phyloP scores from a whole-genome alignment of 1,140 invertebrate species.

The Lasioglossum albipes region DNA sequence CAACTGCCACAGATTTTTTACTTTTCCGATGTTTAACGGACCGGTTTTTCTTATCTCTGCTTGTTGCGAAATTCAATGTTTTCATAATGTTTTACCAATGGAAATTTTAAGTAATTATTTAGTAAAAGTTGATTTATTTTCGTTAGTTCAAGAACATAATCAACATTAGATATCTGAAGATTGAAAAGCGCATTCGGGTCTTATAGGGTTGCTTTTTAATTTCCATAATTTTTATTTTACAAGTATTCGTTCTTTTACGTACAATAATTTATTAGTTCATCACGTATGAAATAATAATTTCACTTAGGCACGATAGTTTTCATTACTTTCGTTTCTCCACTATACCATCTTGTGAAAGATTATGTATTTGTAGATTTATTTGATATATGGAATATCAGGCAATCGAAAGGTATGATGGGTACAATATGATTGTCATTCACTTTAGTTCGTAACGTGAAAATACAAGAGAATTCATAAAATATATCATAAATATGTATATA shows the following conservation, averaged over 20 bases:
- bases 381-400: not conserved
- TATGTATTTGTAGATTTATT: not conserved
- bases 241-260: not conserved
- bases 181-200: not conserved
- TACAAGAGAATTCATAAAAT: not conserved
- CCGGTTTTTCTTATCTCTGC: conserved; percentile 16
- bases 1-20: conserved; percentile 20
- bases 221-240: not conserved
- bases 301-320: no score
- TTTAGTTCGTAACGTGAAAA: no score
- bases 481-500: no score
- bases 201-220: not conserved
- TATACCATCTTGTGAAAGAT: not conserved
- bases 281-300: no score
- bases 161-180: not conserved
- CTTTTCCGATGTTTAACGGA: conserved; percentile 7
- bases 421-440: not conserved
- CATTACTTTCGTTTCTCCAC: not conserved
- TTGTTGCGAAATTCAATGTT: conserved; percentile 1
- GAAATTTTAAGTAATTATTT: not conserved
- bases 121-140: not conserved
- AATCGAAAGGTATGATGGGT: not conserved
- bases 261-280: not conserved
- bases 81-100: not conserved
- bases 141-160: not conserved